A percentile compares a stretch with the other conserved stretches of the same genome.
Conservation (phyloP, 2,888 invertebrate genomes). For the Agrypnus murinus region DNA sequence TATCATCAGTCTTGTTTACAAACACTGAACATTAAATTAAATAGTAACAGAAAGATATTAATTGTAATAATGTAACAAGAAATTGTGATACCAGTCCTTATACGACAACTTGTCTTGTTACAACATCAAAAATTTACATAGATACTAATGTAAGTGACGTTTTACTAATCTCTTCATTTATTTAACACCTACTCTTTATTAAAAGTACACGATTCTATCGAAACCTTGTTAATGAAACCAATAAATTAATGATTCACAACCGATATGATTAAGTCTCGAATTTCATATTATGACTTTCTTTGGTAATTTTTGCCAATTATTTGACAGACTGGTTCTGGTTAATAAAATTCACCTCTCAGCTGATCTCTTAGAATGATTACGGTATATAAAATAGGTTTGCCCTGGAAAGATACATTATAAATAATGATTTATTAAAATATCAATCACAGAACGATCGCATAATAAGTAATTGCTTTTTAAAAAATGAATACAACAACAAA, state of each 20-base stretch:
- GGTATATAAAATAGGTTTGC: too few relatives aligned
- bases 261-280: too few relatives aligned
- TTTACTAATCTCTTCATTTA: conserved; percentile 32
- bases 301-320: too few relatives aligned
- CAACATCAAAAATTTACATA: conserved; percentile 23
- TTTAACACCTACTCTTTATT: conserved; percentile 16
- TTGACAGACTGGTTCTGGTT: too few relatives aligned
- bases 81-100: conserved; percentile 11
- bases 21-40: neutral
- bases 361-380: too few relatives aligned
- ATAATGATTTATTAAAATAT: conserved; percentile 22
- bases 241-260: neutral
- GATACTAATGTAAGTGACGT: conserved; percentile 12
- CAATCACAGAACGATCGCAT: conserved; percentile 6
- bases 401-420: too few relatives aligned
- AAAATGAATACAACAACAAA: conserved; percentile 33
- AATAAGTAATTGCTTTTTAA: conserved; percentile 15
- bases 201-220: conserved; percentile 12
- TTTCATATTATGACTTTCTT: too few relatives aligned
- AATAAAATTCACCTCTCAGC: too few relatives aligned
- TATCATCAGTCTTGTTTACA: conserved; percentile 3
- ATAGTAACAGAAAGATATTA: conserved; percentile 12
- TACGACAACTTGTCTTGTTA: conserved; percentile 17
- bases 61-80: conserved; percentile 16
- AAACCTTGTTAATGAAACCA: conserved; percentile 18